Base-by-base conservation (phyloP, 1,140 invertebrate species). In the Tetramorium simillimum region DNA sequence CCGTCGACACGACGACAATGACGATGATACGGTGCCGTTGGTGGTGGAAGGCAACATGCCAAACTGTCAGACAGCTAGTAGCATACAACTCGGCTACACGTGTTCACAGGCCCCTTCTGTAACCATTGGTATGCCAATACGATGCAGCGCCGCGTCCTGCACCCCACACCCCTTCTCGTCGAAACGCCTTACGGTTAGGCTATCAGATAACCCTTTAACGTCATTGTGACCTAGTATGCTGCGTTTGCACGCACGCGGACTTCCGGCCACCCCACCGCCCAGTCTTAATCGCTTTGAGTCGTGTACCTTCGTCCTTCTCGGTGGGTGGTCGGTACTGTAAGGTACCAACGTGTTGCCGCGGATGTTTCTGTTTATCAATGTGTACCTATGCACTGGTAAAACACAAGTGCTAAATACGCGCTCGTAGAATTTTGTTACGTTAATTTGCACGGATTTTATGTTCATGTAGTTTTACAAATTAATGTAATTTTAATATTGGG, bases 11-110 rank as follows among this genome's bases (percentile, higher is more conserved):
- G 89, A 90, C 80, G 76, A 86, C 86, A 91, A 87, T 86, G 73
- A 72, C 78, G 78, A 89, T 86, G 82, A 46, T 65, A 81, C 67
- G 21, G 58, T n/a, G 28, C 21, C 49, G 33, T n/a, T 37, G 78
- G 40, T 75, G 84, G 77, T 87, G 75, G 92, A 92, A 92, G 91
- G 92, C 92, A 92, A 91, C 92, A 92, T 92, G 92, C 91, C 91
- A 92, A 92, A 92, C 92, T 92, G 92, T 92, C 92, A 92, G 90
- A 89, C 80, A 92, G 85, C 85, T 88, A 85, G 90, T 78, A 77
- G 70, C 63, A 62, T 85, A 88, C 90, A 87, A 69, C 88, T 80
- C 67, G 75, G 80, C 84, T 91, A 92, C 92, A 91, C 89, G 81
- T 92, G 92, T 92, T 91, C 67, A 43, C 77, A 63, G 62, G 33